Evolutionary conservation across 2,888 invertebrate species (phyloP), one percentile per base, ranked within the genome.

Genomic region (Pinctada fucata): DNA sequence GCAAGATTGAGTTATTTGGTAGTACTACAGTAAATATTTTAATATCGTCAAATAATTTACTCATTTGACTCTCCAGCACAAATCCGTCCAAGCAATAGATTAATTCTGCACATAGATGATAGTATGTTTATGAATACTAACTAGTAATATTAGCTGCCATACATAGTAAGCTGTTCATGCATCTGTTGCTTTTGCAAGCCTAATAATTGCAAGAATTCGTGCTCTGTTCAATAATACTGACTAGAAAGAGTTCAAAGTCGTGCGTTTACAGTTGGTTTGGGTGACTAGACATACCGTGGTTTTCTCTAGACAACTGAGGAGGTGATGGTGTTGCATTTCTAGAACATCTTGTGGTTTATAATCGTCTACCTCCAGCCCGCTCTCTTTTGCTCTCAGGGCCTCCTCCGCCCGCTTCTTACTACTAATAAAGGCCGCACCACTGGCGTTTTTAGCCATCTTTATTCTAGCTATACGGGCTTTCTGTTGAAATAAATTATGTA

Each of bases 341-440:
- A 99, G 99, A 91, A 99, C 98, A 93, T 99, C 99, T 92, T 98
- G 98, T 91, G 98, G 97, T 84, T 96, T 94, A 91, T 95, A 95
- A 84, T 98, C 98, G 89, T 97, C 97, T 88, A 97, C 93, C 89
- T 97, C 97, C 87, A 97, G 95, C 69, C 98, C 98, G 68, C 97
- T 97, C 83, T 90, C 92, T 87, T 93, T 97, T 50, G 93, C 91
- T 51, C 91, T 83, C 77, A 90, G 75, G 13, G 86, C 83, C 79
- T 92, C 98, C 92, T 99, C 99, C 2, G 98, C 98, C 1, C 99
- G 98, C 93, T 99, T 99, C 95, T 99, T 99, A 94, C 99, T 99
- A 92, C 95, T 97, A 86, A 99, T 97, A 93, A 99, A 98, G 2
- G 99, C 99, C 3, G 99, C 99, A 3, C 99, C 99, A 31, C 98